These are phyloP conservation scores for Buathra laborator DNA, from an alignment of 2,888 invertebrate genomes.

Conservation along the genomic window DNA sequence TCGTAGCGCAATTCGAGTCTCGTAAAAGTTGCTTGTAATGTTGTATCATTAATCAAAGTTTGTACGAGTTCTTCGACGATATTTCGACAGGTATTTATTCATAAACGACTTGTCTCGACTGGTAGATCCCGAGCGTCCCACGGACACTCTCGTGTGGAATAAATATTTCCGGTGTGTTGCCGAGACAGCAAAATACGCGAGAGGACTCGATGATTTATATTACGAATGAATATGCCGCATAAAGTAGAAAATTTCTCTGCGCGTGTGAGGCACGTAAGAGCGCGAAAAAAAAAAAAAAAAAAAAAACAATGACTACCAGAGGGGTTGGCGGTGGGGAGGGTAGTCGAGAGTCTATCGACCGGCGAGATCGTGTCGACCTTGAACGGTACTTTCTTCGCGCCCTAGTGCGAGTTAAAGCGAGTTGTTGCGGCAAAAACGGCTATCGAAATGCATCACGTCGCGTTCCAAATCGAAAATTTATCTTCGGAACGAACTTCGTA, in stretches of 20 bases:
- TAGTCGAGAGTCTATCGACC: conserved; percentile 68
- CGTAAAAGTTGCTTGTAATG: no score
- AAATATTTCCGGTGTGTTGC: conserved; percentile 44
- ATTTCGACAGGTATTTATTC: conserved; percentile 11
- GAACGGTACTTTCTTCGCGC: conserved; percentile 77
- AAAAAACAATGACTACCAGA: neutral
- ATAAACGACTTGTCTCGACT: neutral
- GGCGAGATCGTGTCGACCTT: conserved; percentile 74
- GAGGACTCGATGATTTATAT: conserved; percentile 42
- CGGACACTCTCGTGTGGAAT: conserved; percentile 12
- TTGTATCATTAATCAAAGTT: neutral
- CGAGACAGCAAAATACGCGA: conserved; percentile 29
- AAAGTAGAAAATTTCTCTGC: conserved; percentile 40
- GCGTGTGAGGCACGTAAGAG: conserved; percentile 13
- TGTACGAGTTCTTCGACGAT: neutral
- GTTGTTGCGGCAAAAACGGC: conserved; percentile 20
- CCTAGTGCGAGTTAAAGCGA: conserved; percentile 69
- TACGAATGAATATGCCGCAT: neutral
- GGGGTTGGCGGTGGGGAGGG: conserved; percentile 12
- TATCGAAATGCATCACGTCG: neutral
- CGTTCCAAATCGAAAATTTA: neutral
- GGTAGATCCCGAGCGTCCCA: neutral
- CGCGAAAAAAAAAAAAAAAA: conserved; percentile 10
- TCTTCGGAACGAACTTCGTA: neutral
- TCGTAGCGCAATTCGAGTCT: no score